A percentile compares a stretch with the other conserved stretches of the same genome.
These are phyloP conservation scores for Netelia virgata DNA, from an alignment of 2,888 invertebrate species.

Conservation along the genomic window DNA sequence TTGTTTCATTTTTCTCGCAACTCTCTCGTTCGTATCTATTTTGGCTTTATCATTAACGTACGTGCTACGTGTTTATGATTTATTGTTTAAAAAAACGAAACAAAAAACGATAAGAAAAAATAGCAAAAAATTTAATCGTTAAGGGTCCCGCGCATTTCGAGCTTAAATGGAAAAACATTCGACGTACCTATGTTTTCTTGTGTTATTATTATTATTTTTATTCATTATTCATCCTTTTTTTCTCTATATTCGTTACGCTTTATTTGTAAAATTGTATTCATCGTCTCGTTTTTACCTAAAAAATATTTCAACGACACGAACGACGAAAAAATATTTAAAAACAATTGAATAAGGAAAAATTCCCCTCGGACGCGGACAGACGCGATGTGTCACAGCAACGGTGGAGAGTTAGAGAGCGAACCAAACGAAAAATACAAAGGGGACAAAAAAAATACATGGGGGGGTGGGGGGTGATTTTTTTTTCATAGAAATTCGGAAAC, in stretches of 20 bases:
- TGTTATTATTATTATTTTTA: neutral
- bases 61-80: neutral
- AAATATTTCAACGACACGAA: neutral
- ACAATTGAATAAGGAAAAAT: too few relatives aligned
- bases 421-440: conserved; percentile 42
- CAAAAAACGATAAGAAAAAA: neutral
- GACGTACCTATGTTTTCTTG: neutral
- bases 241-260: neutral
- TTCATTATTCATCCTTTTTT: conserved; percentile 7
- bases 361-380: neutral
- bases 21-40: neutral
- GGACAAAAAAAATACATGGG: conserved; percentile 14
- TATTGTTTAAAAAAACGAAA: neutral
- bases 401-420: neutral
- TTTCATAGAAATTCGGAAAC: conserved; percentile 64
- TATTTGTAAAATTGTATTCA: neutral
- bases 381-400: conserved; percentile 66
- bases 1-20: conserved; percentile 6
- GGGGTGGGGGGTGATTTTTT: conserved; percentile 22
- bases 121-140: neutral
- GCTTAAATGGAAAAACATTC: conserved; percentile 3
- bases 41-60: neutral
- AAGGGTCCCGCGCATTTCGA: conserved; percentile 2
- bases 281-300: neutral
- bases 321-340: neutral